phyloP scores from a whole-genome alignment of 2,797 vertebrate species.

The Sardinella longiceps region DNA sequence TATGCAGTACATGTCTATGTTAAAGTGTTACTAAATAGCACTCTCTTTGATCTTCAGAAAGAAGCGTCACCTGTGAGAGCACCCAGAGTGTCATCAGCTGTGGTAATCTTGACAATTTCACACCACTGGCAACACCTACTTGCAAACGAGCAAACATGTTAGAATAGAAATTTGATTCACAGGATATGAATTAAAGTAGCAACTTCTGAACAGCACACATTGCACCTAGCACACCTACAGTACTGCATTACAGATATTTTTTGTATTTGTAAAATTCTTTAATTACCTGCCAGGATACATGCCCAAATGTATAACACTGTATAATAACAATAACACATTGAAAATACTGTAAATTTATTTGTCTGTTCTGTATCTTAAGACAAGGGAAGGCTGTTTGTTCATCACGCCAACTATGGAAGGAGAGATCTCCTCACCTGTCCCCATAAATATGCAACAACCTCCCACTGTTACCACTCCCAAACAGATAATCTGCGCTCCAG shows the following conservation, averaged over 20 bases:
- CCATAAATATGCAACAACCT: not conserved
- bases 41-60: not conserved
- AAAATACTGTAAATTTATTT: not conserved
- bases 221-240: not conserved
- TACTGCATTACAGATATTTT: not conserved
- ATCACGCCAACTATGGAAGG: conserved; percentile 33
- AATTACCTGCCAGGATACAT: not conserved
- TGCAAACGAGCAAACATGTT: not conserved
- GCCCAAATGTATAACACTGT: not conserved
- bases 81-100: conserved; percentile 24
- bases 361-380: conserved; percentile 10
- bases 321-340: not conserved
- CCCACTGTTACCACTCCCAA: conserved; percentile 31
- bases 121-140: not conserved
- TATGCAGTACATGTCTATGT: no score
- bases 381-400: conserved; percentile 8
- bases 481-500: conserved; percentile 29
- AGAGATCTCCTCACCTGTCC: conserved; percentile 29
- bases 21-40: not conserved
- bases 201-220: not conserved
- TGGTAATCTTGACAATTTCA: not conserved
- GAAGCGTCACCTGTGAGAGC: conserved; percentile 33
- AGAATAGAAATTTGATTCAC: not conserved
- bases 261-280: not conserved
- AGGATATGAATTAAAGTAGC: not conserved